These are phyloP conservation scores for Cecropterus lyciades DNA, from an alignment of 1,140 invertebrate genomes.

Conservation along the genomic window DNA sequence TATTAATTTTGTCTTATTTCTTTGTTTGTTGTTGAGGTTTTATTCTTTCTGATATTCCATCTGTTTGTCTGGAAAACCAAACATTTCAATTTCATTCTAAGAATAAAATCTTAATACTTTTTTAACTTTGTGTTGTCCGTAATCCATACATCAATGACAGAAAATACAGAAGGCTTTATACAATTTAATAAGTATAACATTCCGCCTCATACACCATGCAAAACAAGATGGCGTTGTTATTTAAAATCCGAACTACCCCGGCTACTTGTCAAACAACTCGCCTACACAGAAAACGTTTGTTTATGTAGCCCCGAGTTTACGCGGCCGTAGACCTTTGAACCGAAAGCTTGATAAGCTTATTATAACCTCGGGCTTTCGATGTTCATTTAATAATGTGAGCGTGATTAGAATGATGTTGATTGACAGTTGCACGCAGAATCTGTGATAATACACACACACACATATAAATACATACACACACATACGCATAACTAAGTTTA, in stretches of 20 bases:
- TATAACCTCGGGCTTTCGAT: slow-evolving; percentile 24
- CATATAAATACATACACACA: too few species aligned
- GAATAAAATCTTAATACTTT: too few species aligned
- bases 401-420: slow-evolving; percentile 22
- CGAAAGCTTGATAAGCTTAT: slow-evolving; percentile 33
- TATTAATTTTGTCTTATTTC: too few species aligned
- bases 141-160: too few species aligned
- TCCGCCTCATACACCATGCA: not conserved
- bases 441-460: not conserved
- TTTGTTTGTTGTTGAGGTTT: too few species aligned
- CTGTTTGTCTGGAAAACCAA: too few species aligned
- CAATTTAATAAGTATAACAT: not conserved
- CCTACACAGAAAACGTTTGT: slow-evolving; percentile 32
- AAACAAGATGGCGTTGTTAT: slow-evolving; percentile 19
- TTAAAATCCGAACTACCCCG: slow-evolving; percentile 5
- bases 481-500: too few species aligned
- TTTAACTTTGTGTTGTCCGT: too few species aligned
- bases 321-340: slow-evolving; percentile 51
- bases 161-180: too few species aligned
- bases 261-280: slow-evolving; percentile 25
- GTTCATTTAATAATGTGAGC: slow-evolving; percentile 3
- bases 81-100: too few species aligned
- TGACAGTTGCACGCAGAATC: slow-evolving; percentile 3
- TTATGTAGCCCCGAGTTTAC: slow-evolving; percentile 41
- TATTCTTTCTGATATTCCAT: too few species aligned